Percentiles rank a stretch among this genome's conserved stretches.
These are phyloP conservation scores for Enteromius mattozi DNA, from an alignment of 2,797 vertebrate species.

Conservation along the genomic window DNA sequence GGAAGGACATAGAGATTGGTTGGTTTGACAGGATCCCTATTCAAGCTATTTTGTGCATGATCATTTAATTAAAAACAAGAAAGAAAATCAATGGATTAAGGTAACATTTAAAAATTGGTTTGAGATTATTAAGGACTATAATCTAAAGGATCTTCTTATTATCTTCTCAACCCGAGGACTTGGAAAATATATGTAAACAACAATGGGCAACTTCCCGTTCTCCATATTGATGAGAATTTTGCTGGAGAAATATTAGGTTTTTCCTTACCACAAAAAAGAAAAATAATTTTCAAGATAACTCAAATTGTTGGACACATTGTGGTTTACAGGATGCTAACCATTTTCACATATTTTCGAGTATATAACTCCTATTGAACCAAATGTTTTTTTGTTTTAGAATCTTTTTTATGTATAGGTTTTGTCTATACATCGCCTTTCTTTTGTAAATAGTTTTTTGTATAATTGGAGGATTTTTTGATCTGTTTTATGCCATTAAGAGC, in stretches of 20 bases:
- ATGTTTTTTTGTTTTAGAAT: no score
- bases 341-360: slow-evolving; percentile 21
- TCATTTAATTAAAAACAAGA: not conserved
- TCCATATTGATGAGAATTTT: not conserved
- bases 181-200: not conserved
- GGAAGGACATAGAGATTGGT: not conserved
- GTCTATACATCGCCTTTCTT: no score
- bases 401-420: no score
- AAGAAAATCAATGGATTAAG: not conserved
- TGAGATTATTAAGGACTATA: not conserved
- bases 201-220: not conserved
- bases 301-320: slow-evolving; percentile 3
- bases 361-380: no score
- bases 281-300: not conserved
- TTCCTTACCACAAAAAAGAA: not conserved
- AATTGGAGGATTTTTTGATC: no score
- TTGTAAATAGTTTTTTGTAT: not conserved
- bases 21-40: not conserved
- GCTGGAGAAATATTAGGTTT: not conserved
- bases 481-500: no score
- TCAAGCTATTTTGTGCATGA: not conserved
- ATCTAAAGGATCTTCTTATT: not conserved
- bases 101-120: not conserved
- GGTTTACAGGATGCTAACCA: not conserved
- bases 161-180: no score